Conservation (phyloP, 2,113 vertebrate genomes). For the Edolisoma coerulescens region DNA sequence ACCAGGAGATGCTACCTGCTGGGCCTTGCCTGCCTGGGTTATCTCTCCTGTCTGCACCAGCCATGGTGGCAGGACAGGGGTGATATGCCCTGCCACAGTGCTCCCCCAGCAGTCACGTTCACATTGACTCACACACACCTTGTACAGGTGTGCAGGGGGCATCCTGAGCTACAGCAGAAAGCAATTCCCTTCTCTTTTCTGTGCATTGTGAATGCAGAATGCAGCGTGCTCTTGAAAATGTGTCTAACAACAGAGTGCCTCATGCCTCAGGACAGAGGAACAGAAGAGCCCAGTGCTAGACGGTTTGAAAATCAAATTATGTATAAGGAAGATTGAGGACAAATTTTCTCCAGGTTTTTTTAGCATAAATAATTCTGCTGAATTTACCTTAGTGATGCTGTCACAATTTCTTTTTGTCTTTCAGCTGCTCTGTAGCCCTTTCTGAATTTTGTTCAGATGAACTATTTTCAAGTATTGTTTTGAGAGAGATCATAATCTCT, state of each 20-base stretch:
- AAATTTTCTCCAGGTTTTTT: slow-evolving; percentile 44
- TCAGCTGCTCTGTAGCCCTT: background rate
- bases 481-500: slow-evolving; percentile 32
- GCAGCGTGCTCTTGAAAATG: background rate
- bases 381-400: background rate
- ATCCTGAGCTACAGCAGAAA: background rate
- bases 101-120: background rate
- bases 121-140: accelerated
- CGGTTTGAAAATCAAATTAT: slow-evolving; percentile 59
- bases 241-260: background rate
- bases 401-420: slow-evolving; percentile 1
- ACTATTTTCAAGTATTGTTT: slow-evolving; percentile 52
- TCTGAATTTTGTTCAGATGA: slow-evolving; percentile 48
- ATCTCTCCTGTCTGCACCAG: too few relatives aligned
- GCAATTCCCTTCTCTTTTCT: background rate
- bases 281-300: background rate
- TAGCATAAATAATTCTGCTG: slow-evolving; percentile 1
- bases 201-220: slow-evolving; percentile 4
- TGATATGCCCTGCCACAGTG: too few relatives aligned
- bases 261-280: background rate
- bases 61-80: too few relatives aligned
- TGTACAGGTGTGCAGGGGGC: background rate
- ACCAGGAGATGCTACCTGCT: too few relatives aligned
- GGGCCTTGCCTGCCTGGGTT: too few relatives aligned
- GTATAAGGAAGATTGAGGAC: slow-evolving; percentile 30